Evolutionary conservation across 2,888 invertebrate genomes (phyloP).

Genomic region (Anthrax anthrax): DNA sequence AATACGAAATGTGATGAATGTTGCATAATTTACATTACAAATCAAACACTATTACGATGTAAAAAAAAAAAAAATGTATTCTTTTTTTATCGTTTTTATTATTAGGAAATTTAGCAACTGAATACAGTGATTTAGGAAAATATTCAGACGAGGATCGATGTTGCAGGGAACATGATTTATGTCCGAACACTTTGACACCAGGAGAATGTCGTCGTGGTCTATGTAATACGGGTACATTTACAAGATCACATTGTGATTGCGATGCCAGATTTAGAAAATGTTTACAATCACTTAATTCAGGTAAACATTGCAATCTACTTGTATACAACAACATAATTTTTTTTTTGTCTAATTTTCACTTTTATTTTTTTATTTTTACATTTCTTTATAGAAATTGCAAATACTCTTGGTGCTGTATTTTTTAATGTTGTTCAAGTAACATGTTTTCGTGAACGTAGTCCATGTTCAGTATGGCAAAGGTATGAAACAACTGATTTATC

Average conservation of each 20-base stretch:
- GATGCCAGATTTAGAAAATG: conserved; percentile 56
- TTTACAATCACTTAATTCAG: conserved; percentile 46
- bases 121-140: conserved; percentile 28
- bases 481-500: conserved; percentile 22
- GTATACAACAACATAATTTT: neutral
- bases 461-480: conserved; percentile 43
- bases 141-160: conserved; percentile 4
- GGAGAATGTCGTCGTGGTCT: conserved; percentile 48
- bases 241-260: conserved; percentile 60
- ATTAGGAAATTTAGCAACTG: conserved; percentile 42
- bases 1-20: too few relatives aligned
- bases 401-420: conserved; percentile 55
- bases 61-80: too few relatives aligned
- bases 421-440: conserved; percentile 61
- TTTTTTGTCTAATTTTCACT: neutral
- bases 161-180: conserved; percentile 60
- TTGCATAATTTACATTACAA: too few relatives aligned
- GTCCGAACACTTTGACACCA: conserved; percentile 43
- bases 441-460: conserved; percentile 45
- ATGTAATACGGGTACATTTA: conserved; percentile 53
- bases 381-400: conserved; percentile 42
- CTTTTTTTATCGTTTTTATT: neutral
- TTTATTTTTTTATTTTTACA: neutral
- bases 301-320: conserved; percentile 17
- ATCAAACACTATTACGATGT: too few relatives aligned